Evolutionary conservation across 2,113 vertebrate genomes (phyloP), one percentile per base, ranked within the genome.

Genomic region (Talpa occidentalis): DNA sequence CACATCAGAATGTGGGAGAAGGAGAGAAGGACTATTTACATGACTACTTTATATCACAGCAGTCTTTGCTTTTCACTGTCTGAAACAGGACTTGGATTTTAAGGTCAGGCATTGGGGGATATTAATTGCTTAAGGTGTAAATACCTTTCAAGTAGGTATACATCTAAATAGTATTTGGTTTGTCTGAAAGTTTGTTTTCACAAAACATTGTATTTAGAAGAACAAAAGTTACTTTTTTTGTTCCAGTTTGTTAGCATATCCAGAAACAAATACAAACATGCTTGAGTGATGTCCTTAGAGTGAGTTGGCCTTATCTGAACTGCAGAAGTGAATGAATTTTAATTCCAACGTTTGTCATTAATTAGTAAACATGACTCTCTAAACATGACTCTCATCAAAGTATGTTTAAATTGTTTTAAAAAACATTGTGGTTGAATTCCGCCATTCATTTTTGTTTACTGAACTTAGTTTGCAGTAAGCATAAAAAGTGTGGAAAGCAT

Each of bases 401-500:
- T 79, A 67, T 52, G n/a, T 96, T 80, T 79, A 91, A 69, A 52
- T 91, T 89, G 24, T 82, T 82, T 92, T 94, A 6, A 92, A 77
- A 79, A 56, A 14, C 30, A 14, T 52, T 82, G 74, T 70, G 80
- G 54, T 90, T 88, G 32, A 72, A 79, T 79, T 90, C 37, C 42
- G 32, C 49, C 79, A 66, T 0, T 79, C n/a, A 72, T 77, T 49
- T 88, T 17, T 62, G 32, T 83, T 87, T 74, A 64, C 79, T 56
- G 56, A 85, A 32, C 26, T 88, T 88, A 70, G 32, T 95, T 93
- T 91, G 52, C 15, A 35, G 89, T 80, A 80, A 80, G 60, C 70
- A 17, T 87, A 81, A 60, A 37, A 85, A 88, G 19, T 77, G 0
- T 40, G 82, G 60, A 77, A 89, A 85, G 28, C 26, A 47, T 86